phyloP scores from a whole-genome alignment of 2,888 invertebrate genomes.

The Drosophila rubida region DNA sequence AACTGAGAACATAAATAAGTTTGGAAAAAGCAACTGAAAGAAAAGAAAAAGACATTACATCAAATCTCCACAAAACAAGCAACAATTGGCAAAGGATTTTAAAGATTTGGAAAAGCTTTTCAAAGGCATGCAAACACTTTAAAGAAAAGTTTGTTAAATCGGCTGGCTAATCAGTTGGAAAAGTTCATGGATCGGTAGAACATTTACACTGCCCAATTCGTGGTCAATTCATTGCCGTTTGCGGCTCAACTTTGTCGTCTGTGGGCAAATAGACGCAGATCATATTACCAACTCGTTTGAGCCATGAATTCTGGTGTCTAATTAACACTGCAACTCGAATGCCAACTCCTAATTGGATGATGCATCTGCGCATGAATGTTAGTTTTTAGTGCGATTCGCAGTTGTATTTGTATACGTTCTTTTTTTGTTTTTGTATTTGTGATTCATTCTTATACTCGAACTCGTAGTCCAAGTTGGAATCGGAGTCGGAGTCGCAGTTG shows the following conservation, averaged over 20 bases:
- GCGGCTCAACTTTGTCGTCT: not conserved
- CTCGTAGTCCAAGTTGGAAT: not conserved
- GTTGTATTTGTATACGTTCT: slow-evolving; percentile 5
- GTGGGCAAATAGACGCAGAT: not conserved
- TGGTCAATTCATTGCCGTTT: not conserved
- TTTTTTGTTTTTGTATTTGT: not conserved
- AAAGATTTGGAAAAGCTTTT: not conserved
- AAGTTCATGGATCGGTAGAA: not conserved
- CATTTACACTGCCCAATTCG: not conserved
- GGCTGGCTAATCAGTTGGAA: no score
- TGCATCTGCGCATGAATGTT: slow-evolving; percentile 41
- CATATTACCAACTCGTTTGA: slow-evolving; percentile 21
- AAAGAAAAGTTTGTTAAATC: not conserved
- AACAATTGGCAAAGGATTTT: no score
- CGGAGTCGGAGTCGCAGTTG: not conserved
- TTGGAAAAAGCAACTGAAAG: no score
- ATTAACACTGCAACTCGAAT: slow-evolving; percentile 34
- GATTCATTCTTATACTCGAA: slow-evolving; percentile 21
- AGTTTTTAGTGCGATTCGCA: slow-evolving; percentile 1
- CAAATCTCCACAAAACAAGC: no score
- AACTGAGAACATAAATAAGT: no score
- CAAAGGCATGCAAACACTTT: not conserved
- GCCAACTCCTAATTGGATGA: slow-evolving; percentile 57
- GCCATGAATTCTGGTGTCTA: slow-evolving; percentile 25
- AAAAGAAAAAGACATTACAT: no score